phyloP scores from a whole-genome alignment of 2,888 invertebrate genomes.

The Conchocele bisecta region DNA sequence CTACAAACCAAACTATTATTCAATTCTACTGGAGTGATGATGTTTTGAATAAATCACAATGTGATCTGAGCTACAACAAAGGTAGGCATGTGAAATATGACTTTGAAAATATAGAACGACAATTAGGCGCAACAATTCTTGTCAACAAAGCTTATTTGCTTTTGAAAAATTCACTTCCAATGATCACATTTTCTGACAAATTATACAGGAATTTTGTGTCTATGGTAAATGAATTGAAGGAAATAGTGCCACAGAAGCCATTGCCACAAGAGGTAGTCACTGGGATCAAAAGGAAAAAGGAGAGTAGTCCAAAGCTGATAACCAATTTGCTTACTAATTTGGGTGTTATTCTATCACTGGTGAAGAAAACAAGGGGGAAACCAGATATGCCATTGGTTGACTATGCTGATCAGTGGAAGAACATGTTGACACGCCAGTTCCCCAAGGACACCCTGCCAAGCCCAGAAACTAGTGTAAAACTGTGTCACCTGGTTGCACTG shows the following conservation, averaged over 20 bases:
- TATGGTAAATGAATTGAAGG: conserved; percentile 34
- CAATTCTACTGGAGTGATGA: conserved; percentile 26
- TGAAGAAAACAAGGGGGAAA: conserved; percentile 56
- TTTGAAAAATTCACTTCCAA: conserved; percentile 30
- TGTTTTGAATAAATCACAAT: conserved; percentile 43
- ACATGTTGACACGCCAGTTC: conserved; percentile 26
- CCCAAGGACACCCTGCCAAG: conserved; percentile 50
- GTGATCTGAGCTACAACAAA: conserved; percentile 43
- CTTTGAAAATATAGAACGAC: conserved; percentile 55
- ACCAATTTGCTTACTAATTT: conserved; percentile 47
- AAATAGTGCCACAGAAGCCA: conserved; percentile 38
- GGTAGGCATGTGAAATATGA: conserved; percentile 52
- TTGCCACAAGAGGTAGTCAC: conserved; percentile 39
- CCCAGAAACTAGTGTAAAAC: conserved; percentile 45
- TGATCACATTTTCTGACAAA: conserved; percentile 58
- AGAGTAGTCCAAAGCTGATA: conserved; percentile 29
- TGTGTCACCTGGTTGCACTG: conserved; percentile 56
- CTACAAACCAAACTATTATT: conserved; percentile 21
- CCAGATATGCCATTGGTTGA: conserved; percentile 47
- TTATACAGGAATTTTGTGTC: conserved; percentile 52
- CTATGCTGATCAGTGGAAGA: conserved; percentile 48
- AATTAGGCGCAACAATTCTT: conserved; percentile 35
- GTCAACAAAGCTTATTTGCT: conserved; percentile 38
- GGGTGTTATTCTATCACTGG: conserved; percentile 56
- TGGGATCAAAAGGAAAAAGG: conserved; percentile 33